phyloP scores from a whole-genome alignment of 2,888 invertebrate species.

The Agonopterix alstromeriana region DNA sequence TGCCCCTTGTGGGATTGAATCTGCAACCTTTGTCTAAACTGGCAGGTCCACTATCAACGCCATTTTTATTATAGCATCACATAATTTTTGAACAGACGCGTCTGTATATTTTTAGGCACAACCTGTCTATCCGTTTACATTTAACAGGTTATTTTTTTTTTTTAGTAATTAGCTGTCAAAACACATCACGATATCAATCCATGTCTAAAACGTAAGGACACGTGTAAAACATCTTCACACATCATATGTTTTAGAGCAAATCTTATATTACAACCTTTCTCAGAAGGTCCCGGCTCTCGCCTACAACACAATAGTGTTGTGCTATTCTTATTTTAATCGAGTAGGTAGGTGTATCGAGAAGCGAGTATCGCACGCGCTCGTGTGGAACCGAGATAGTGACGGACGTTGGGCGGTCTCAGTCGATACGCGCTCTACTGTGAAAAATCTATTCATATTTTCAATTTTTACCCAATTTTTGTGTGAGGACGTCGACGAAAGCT shows the following conservation, averaged over 20 bases:
- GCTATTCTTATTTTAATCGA: conserved; percentile 72
- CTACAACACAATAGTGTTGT: conserved; percentile 49
- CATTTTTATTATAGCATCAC: too few species aligned
- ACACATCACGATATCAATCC: too few species aligned
- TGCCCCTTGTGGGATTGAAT: too few species aligned
- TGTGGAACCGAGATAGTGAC: conserved; percentile 71
- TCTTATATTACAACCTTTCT: conserved; percentile 40
- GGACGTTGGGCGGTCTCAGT: conserved; percentile 52
- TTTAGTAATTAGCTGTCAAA: too few species aligned
- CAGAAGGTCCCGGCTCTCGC: conserved; percentile 27
- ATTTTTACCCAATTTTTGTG: conserved; percentile 35
- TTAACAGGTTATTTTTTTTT: too few species aligned
- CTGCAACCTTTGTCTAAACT: too few species aligned
- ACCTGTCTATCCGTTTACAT: too few species aligned
- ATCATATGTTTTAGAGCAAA: conserved; percentile 23
- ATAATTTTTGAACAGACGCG: too few species aligned
- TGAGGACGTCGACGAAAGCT: conserved; percentile 8
- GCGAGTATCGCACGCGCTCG: conserved; percentile 54
- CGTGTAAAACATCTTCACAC: conserved; percentile 15
- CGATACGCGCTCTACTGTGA: conserved; percentile 32
- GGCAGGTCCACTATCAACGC: too few species aligned
- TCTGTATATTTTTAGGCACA: too few species aligned
- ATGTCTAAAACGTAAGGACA: too few species aligned
- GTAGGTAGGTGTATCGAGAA: conserved; percentile 47
- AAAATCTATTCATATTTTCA: conserved; percentile 63